A percentile compares a stretch with the other conserved stretches of the same genome.
phyloP scores from a whole-genome alignment of 2,113 vertebrate genomes.

The Sceloporus undulatus region DNA sequence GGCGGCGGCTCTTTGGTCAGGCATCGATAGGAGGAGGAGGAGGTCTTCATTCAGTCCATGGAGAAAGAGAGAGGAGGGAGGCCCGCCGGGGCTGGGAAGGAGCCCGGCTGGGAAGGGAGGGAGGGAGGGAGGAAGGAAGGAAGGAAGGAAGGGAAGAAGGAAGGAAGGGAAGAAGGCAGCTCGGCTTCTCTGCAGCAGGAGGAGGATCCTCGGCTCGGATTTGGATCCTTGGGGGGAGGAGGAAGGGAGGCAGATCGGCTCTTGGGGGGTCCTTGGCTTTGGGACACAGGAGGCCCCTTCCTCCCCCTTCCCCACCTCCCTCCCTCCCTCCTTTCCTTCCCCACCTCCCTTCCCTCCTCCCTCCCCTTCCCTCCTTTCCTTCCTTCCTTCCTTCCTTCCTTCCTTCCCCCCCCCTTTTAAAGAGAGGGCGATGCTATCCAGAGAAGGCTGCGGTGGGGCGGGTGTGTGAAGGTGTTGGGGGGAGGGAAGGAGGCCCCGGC shows the following conservation, averaged over 20 bases:
- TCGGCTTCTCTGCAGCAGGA: neutral
- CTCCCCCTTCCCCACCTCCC: too few species aligned
- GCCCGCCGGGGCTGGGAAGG: neutral
- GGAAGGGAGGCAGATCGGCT: neutral
- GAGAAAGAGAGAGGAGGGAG: slow-evolving; percentile 64
- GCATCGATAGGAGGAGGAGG: slow-evolving; percentile 95
- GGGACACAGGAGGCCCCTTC: too few species aligned
- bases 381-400: too few species aligned
- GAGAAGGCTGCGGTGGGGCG: slow-evolving; percentile 2
- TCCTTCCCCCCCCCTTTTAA: too few species aligned
- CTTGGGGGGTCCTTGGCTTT: neutral
- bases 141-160: neutral
- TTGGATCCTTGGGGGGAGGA: too few species aligned
- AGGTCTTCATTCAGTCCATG: slow-evolving; percentile 96
- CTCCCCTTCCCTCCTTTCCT: too few species aligned
- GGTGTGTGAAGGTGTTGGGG: slow-evolving; percentile 35
- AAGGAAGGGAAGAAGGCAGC: too few species aligned
- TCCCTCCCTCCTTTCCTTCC: too few species aligned
- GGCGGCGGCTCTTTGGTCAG: slow-evolving; percentile 87
- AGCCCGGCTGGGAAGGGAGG: neutral
- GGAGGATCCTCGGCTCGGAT: neutral
- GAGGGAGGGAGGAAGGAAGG: slow-evolving; percentile 47
- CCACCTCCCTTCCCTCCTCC: too few species aligned
- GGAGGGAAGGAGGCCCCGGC: slow-evolving; percentile 70
- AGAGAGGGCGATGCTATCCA: neutral